A percentile compares a stretch with the other conserved stretches of the same genome.
phyloP scores from a whole-genome alignment of 2,797 vertebrate genomes.

The Amblyraja radiata region DNA sequence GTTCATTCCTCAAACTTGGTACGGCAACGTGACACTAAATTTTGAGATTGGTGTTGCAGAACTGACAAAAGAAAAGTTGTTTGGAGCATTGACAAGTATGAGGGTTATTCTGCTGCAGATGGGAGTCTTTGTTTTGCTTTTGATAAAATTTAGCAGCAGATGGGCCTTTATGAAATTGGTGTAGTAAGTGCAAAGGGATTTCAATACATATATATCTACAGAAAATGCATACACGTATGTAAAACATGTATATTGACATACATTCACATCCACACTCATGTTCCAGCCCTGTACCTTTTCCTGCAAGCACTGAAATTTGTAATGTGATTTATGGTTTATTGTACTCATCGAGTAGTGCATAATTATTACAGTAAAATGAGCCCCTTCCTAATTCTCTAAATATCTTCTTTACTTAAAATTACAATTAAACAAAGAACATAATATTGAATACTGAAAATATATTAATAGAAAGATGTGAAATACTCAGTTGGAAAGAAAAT shows the following conservation, averaged over 20 bases:
- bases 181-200: too few species aligned
- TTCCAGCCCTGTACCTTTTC: background rate
- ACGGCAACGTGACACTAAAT: too few species aligned
- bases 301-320: background rate
- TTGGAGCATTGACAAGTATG: too few species aligned
- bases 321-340: background rate
- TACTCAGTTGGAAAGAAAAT: background rate
- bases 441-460: background rate
- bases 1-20: too few species aligned
- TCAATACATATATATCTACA: too few species aligned
- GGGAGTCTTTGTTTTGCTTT: too few species aligned
- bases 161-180: too few species aligned
- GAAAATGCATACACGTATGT: background rate
- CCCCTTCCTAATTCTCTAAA: background rate
- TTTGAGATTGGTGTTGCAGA: too few species aligned
- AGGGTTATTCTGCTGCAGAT: too few species aligned
- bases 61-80: too few species aligned
- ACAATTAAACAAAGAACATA: background rate
- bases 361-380: background rate
- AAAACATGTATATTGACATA: background rate
- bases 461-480: background rate
- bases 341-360: background rate
- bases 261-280: background rate
- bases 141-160: too few species aligned
- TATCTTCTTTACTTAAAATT: background rate